A percentile compares a stretch with the other conserved stretches of the same genome.
These are phyloP conservation scores for Drosophila sordidula DNA, from an alignment of 2,888 invertebrate species.

Conservation along the genomic window DNA sequence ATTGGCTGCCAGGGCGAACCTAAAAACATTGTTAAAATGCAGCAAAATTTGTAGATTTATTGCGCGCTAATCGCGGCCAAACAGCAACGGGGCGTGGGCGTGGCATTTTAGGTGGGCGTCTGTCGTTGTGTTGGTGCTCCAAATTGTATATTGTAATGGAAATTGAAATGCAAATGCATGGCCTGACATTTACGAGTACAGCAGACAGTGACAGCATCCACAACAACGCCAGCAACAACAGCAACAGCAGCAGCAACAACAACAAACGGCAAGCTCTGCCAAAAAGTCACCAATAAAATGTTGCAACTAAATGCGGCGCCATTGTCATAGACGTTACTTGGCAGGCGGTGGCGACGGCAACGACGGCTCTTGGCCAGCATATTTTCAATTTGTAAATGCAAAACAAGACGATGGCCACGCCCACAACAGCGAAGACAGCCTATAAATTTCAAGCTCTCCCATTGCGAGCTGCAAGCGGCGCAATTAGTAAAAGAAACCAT, in stretches of 20 bases:
- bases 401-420: conserved; percentile 74
- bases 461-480: conserved; percentile 22
- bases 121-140: conserved; percentile 42
- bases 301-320: conserved; percentile 80
- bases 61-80: conserved; percentile 80
- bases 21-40: conserved; percentile 77
- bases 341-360: conserved; percentile 26
- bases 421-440: conserved; percentile 62
- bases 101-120: conserved; percentile 54
- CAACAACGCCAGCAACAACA: conserved; percentile 32
- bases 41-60: conserved; percentile 79
- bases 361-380: conserved; percentile 46
- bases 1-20: conserved; percentile 61
- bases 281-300: conserved; percentile 81
- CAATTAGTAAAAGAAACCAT: conserved; percentile 65
- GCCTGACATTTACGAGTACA: conserved; percentile 77
- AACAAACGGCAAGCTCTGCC: conserved; percentile 56
- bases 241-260: conserved; percentile 20
- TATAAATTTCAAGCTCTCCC: conserved; percentile 50
- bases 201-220: conserved; percentile 54
- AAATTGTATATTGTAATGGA: conserved; percentile 77
- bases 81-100: conserved; percentile 47
- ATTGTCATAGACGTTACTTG: conserved; percentile 59
- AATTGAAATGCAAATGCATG: conserved; percentile 79
- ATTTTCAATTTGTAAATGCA: conserved; percentile 79